Percentiles rank a stretch among this genome's conserved stretches.
Evolutionary conservation across 2,797 vertebrate genomes (phyloP).

Genomic region (Pogoniulus pusillus): DNA sequence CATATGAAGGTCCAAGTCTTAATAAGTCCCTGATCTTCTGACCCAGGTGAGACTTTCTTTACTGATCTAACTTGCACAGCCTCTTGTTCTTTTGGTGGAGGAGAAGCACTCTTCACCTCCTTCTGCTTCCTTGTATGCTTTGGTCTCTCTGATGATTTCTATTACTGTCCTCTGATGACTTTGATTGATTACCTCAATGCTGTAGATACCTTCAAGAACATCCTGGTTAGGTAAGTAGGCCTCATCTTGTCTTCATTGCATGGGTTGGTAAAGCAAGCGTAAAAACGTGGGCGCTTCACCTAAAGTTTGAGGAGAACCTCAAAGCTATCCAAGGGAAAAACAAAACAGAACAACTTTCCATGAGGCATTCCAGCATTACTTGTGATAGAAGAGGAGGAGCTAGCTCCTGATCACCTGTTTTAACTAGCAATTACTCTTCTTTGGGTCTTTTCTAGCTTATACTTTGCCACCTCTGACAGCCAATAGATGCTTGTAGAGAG

Average conservation of each 20-base stretch:
- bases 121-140: conserved; percentile 12
- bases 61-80: background rate
- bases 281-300: background rate
- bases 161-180: conserved; percentile 34
- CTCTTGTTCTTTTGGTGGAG: background rate
- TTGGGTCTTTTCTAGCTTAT: background rate
- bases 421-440: background rate
- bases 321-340: background rate
- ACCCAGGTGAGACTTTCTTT: conserved; percentile 52
- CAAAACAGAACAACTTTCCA: background rate
- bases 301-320: background rate
- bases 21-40: conserved; percentile 31
- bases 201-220: conserved; percentile 54
- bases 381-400: background rate
- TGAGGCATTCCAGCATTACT: background rate
- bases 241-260: conserved; percentile 17
- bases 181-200: conserved; percentile 44
- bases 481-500: background rate
- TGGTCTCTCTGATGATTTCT: conserved; percentile 29
- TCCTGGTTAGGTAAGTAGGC: conserved; percentile 61
- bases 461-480: background rate
- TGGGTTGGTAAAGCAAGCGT: background rate
- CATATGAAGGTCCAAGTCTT: conserved; percentile 9
- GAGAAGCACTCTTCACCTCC: background rate
- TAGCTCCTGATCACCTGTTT: background rate